A percentile compares a stretch with the other conserved stretches of the same genome.
phyloP scores from a whole-genome alignment of 2,113 vertebrate species.

The Perccottus glenii region DNA sequence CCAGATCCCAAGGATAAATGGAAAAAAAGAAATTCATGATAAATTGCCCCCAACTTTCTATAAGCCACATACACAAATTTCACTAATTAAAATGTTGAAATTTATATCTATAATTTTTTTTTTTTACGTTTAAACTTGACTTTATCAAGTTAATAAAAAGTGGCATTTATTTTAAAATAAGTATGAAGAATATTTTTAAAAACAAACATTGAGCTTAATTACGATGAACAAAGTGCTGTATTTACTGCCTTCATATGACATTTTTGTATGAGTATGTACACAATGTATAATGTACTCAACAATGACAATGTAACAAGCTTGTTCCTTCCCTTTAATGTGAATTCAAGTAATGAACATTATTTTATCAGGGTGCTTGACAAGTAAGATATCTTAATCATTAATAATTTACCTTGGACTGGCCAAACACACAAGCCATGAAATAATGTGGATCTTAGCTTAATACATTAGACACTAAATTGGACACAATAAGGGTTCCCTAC shows the following conservation, averaged over 20 bases:
- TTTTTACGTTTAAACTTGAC: constrained; percentile 36
- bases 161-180: constrained; percentile 36
- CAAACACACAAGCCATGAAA: too few species aligned
- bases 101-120: constrained; percentile 18
- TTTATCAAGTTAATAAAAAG: neutral
- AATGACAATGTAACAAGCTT: neutral
- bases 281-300: neutral
- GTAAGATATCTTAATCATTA: too few species aligned
- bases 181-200: constrained; percentile 33
- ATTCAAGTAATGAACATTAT: too few species aligned
- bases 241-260: constrained; percentile 57
- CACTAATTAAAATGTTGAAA: constrained; percentile 32
- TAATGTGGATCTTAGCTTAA: too few species aligned
- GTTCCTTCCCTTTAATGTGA: too few species aligned
- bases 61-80: constrained; percentile 22
- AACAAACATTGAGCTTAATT: constrained; percentile 20
- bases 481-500: too few species aligned
- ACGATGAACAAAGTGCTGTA: constrained; percentile 57
- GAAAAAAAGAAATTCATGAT: constrained; percentile 27
- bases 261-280: constrained; percentile 12
- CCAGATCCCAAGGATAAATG: constrained; percentile 61
- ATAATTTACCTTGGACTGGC: too few species aligned
- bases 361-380: too few species aligned
- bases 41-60: constrained; percentile 34
- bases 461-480: too few species aligned